Conservation (phyloP, 2,888 invertebrate species). For the Erannis defoliaria region DNA sequence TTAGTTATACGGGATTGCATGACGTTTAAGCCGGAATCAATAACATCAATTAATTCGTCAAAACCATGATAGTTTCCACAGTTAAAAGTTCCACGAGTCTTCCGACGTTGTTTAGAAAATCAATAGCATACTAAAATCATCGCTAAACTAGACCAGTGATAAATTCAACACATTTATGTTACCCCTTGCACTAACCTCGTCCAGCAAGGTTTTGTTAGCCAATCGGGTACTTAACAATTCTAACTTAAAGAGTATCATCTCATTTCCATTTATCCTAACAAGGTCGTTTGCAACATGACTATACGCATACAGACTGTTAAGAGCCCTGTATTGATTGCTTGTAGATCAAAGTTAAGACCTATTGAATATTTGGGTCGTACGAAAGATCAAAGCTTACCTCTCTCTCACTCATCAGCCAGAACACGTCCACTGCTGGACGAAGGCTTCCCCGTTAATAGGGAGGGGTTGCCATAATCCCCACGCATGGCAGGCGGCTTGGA, state of each 20-base stretch:
- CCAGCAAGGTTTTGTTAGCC: conserved; percentile 33
- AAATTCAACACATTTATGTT: conserved; percentile 19
- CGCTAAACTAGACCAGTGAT: conserved; percentile 13
- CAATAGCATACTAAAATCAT: background rate
- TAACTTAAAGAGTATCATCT: conserved; percentile 43
- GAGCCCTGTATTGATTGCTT: conserved; percentile 4
- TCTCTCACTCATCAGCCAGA: too few species aligned
- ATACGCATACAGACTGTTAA: conserved; percentile 35
- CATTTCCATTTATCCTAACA: conserved; percentile 46
- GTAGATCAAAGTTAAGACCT: conserved; percentile 3
- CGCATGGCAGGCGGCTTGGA: too few species aligned
- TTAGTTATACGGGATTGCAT: too few species aligned
- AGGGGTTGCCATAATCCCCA: too few species aligned
- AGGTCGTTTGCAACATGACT: conserved; percentile 44
- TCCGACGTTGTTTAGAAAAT: background rate
- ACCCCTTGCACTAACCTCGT: conserved; percentile 22
- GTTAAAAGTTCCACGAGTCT: background rate
- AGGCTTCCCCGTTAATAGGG: too few species aligned
- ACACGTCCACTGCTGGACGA: too few species aligned
- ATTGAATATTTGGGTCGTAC: background rate
- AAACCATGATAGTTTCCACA: too few species aligned
- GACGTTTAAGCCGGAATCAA: too few species aligned
- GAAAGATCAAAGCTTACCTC: background rate
- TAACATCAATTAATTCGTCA: too few species aligned
- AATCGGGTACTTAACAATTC: conserved; percentile 36